phyloP scores from a whole-genome alignment of 1,140 invertebrate species.

The Zaprionus ghesquierei region DNA sequence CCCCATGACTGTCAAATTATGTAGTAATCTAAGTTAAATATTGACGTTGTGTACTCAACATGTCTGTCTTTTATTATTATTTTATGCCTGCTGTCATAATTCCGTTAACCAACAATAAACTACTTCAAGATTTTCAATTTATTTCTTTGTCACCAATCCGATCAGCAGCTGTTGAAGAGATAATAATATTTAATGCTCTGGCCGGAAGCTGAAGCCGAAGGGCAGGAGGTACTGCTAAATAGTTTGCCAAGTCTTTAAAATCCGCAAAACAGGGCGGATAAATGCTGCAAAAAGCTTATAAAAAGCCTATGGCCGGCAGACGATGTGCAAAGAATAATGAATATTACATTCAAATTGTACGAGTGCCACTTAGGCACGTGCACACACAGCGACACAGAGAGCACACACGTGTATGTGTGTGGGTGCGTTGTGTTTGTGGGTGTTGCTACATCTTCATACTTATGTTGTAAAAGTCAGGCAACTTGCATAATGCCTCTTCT shows the following conservation, averaged over 20 bases:
- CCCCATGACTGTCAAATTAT: too few relatives aligned
- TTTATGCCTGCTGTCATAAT: too few relatives aligned
- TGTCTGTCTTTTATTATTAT: too few relatives aligned
- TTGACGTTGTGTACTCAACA: too few relatives aligned
- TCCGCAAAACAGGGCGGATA: not conserved
- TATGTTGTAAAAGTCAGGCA: constrained; percentile 74
- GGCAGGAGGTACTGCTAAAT: not conserved
- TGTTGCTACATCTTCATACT: constrained; percentile 55
- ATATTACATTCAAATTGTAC: constrained; percentile 80
- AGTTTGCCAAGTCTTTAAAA: constrained; percentile 36
- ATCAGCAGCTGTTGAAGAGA: not conserved
- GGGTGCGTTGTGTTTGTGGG: not conserved
- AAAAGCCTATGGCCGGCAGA: constrained; percentile 48
- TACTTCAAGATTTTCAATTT: not conserved
- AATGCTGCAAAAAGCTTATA: constrained; percentile 6
- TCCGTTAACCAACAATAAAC: not conserved
- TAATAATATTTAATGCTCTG: not conserved
- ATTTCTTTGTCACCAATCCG: not conserved
- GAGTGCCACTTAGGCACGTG: constrained; percentile 77
- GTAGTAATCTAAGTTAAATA: too few relatives aligned
- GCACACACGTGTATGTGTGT: not conserved
- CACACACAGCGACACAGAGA: constrained; percentile 10
- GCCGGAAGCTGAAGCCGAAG: not conserved
- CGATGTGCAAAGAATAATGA: constrained; percentile 78
- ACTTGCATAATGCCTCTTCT: constrained; percentile 82